Percentiles rank a stretch among this genome's conserved stretches.
These are phyloP conservation scores for Eospalax fontanierii DNA, from an alignment of 2,797 vertebrate genomes.

Conservation along the genomic window DNA sequence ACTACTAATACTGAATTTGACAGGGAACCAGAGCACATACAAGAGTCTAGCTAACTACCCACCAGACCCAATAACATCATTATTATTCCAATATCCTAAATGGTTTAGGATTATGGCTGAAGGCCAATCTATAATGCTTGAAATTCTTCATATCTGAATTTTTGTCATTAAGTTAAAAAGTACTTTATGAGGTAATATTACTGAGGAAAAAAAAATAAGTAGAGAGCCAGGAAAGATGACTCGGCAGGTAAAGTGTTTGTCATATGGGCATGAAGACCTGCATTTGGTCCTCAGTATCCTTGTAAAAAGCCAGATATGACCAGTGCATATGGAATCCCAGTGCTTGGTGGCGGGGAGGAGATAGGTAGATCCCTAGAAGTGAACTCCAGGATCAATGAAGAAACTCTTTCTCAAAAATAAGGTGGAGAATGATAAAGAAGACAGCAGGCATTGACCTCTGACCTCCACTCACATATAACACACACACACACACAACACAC, in stretches of 20 bases:
- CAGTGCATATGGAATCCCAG: background rate
- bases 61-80: slow-evolving; percentile 18
- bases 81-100: background rate
- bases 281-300: background rate
- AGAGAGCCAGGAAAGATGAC: background rate
- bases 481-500: too few species aligned
- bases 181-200: slow-evolving; percentile 6
- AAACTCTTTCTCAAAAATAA: too few species aligned
- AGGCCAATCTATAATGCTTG: slow-evolving; percentile 36
- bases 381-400: too few species aligned
- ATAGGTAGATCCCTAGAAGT: too few species aligned
- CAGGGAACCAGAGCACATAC: slow-evolving; percentile 47
- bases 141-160: slow-evolving; percentile 25
- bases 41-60: slow-evolving; percentile 43
- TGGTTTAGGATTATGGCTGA: slow-evolving; percentile 69
- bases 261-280: background rate
- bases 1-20: slow-evolving; percentile 53
- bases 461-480: too few species aligned
- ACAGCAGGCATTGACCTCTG: too few species aligned
- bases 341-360: too few species aligned
- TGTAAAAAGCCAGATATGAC: background rate
- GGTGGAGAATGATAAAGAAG: too few species aligned
- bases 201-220: background rate
- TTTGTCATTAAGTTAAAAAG: slow-evolving; percentile 55
- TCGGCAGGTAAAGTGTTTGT: background rate